Evolutionary conservation across 2,888 invertebrate genomes (phyloP).

Genomic region (Caenorhabditis panamensis): DNA sequence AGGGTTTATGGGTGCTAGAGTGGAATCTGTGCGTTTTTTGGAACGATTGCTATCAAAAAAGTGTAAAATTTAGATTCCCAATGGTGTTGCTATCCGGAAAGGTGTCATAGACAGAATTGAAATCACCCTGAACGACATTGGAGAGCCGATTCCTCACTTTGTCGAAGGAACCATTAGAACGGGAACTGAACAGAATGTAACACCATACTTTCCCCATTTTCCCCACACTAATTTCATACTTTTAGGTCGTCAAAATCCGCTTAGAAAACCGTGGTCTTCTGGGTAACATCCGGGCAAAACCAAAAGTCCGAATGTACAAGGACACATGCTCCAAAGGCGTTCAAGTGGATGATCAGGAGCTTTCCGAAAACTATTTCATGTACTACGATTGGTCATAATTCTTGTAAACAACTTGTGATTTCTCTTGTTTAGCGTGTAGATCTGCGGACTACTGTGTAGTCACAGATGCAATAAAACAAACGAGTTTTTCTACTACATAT

Average conservation of each 20-base stretch:
- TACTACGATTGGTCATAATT: constrained; percentile 63
- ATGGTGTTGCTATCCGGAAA: constrained; percentile 57
- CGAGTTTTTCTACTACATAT: background rate
- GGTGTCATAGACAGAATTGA: constrained; percentile 58
- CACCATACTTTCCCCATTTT: too few relatives aligned
- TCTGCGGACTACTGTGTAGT: background rate
- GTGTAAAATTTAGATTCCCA: constrained; percentile 31
- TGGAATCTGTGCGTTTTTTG: constrained; percentile 35
- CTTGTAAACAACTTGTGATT: constrained; percentile 19
- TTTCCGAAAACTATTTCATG: constrained; percentile 62
- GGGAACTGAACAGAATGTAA: constrained; percentile 55
- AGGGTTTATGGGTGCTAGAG: constrained; percentile 58
- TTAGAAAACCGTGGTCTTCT: constrained; percentile 53
- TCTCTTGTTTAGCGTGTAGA: background rate
- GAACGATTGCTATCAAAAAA: too few relatives aligned
- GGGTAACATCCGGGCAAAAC: constrained; percentile 54
- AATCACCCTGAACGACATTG: constrained; percentile 47
- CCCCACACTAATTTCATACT: background rate
- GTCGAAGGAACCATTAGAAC: constrained; percentile 52
- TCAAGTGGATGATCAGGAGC: constrained; percentile 57
- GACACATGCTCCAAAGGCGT: constrained; percentile 42
- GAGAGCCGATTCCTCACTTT: constrained; percentile 57
- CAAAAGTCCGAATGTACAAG: constrained; percentile 60
- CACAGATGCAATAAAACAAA: background rate
- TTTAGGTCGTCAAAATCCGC: constrained; percentile 49